phyloP scores from a whole-genome alignment of 2,888 invertebrate species.

The Metopia argyrocephala region DNA sequence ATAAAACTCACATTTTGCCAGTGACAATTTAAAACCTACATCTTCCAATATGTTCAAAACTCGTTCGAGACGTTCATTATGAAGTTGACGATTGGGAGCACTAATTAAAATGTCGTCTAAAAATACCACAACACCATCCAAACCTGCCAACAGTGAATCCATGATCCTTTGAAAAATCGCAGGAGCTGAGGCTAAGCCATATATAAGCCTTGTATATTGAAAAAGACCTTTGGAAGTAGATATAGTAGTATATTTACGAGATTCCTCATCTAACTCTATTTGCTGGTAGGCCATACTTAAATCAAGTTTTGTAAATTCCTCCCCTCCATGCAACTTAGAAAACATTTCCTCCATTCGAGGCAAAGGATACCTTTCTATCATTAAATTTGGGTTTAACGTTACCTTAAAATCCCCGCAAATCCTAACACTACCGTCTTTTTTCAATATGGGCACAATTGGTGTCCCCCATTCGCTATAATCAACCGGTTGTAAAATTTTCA shows the following conservation, averaged over 20 bases:
- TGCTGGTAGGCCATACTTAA: constrained; percentile 72
- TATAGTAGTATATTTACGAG: constrained; percentile 67
- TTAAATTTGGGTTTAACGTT: constrained; percentile 67
- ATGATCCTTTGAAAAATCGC: constrained; percentile 51
- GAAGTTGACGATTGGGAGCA: constrained; percentile 21
- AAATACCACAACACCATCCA: constrained; percentile 57
- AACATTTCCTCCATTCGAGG: constrained; percentile 69
- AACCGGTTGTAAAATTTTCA: constrained; percentile 52
- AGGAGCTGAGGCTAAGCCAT: constrained; percentile 73
- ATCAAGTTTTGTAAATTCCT: constrained; percentile 56
- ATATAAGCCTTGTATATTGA: constrained; percentile 66
- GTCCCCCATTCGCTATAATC: constrained; percentile 68
- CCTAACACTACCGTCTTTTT: constrained; percentile 24
- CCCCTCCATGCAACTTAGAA: constrained; percentile 62
- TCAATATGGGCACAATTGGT: constrained; percentile 56
- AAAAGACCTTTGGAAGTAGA: constrained; percentile 66
- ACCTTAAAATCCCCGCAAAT: constrained; percentile 63
- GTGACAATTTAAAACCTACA: constrained; percentile 67
- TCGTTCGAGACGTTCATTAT: not conserved
- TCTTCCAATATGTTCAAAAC: not conserved
- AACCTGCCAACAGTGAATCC: constrained; percentile 66
- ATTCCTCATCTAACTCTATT: constrained; percentile 69
- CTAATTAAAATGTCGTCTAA: constrained; percentile 69
- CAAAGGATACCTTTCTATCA: constrained; percentile 68
- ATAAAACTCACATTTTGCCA: constrained; percentile 45